Evolutionary conservation across 2,888 invertebrate genomes (phyloP).

Genomic region (Podabrus alpinus): DNA sequence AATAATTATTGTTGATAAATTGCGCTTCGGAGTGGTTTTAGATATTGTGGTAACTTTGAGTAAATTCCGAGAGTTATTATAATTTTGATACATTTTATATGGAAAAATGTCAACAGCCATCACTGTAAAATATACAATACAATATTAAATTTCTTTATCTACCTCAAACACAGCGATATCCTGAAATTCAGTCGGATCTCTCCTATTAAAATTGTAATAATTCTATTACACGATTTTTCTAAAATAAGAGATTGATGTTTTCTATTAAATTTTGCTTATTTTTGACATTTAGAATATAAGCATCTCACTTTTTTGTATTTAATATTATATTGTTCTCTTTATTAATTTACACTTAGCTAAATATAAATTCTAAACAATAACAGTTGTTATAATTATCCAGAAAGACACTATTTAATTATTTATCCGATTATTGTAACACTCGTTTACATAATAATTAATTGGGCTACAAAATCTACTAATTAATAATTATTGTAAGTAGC

Average conservation of each 20-base stretch:
- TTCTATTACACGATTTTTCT: slow-evolving; percentile 5
- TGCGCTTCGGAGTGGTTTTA: background rate
- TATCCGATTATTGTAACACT: background rate
- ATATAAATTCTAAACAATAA: background rate
- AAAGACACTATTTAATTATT: background rate
- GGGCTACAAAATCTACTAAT: background rate
- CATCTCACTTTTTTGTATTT: slow-evolving; percentile 29
- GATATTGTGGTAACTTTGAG: too few species aligned
- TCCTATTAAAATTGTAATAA: slow-evolving; percentile 14
- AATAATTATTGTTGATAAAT: background rate
- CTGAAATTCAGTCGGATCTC: slow-evolving; percentile 29
- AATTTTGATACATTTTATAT: background rate
- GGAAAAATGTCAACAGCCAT: background rate
- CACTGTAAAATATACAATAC: background rate
- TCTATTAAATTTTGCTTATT: slow-evolving; percentile 4
- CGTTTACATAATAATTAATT: background rate
- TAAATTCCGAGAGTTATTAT: too few species aligned
- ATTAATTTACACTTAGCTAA: slow-evolving; percentile 2
- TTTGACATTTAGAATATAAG: slow-evolving; percentile 30
- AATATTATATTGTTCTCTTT: slow-evolving; percentile 3
- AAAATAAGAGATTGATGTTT: slow-evolving; percentile 11
- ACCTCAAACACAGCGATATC: background rate
- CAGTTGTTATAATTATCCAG: background rate
- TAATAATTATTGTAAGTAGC: background rate
- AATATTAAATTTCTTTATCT: background rate